Conservation (phyloP, 2,113 vertebrate genomes). For the Philantomba maxwellii region DNA sequence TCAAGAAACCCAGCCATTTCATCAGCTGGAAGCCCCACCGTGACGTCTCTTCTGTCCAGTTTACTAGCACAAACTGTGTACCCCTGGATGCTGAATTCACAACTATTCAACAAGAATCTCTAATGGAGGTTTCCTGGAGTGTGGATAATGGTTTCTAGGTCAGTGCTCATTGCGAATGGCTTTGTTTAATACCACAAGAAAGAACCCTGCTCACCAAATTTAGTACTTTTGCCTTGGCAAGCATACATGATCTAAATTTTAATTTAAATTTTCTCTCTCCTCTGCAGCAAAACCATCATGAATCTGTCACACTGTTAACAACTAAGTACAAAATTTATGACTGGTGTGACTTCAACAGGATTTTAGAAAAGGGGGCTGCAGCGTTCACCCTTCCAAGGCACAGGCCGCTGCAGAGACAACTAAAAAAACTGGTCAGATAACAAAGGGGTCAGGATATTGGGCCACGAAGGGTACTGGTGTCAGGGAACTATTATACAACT, state of each 20-base stretch:
- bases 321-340: neutral
- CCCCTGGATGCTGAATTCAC: neutral
- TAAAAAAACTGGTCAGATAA: neutral
- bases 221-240: neutral
- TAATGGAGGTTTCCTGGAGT: neutral
- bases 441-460: neutral
- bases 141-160: neutral
- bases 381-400: neutral
- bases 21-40: neutral
- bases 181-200: neutral
- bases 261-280: neutral
- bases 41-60: neutral
- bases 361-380: neutral
- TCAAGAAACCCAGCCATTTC: neutral
- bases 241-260: neutral
- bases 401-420: neutral
- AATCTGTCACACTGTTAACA: neutral
- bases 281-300: neutral
- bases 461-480: rapidly evolving
- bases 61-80: neutral
- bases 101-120: neutral
- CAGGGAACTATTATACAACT: neutral
- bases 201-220: neutral
- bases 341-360: neutral
- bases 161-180: neutral